phyloP scores from a whole-genome alignment of 2,888 invertebrate genomes.

The Stratiomys singularior region DNA sequence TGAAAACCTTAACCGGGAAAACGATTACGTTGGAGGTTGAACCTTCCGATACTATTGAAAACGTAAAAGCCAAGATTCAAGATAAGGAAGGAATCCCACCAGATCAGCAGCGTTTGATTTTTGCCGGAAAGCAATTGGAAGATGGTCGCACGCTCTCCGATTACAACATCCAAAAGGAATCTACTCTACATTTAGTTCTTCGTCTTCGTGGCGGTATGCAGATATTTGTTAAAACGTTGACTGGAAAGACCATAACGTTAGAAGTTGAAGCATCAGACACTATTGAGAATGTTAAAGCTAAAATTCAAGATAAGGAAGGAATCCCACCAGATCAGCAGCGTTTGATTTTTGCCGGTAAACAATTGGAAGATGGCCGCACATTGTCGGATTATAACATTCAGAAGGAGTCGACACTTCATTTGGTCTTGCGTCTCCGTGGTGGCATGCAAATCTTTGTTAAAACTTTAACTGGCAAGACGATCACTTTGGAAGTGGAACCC shows the following conservation, averaged over 20 bases:
- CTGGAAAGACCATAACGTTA: constrained; percentile 48
- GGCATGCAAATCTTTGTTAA: constrained; percentile 47
- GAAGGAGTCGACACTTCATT: constrained; percentile 44
- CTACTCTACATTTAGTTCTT: constrained; percentile 46
- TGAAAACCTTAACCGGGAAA: constrained; percentile 47
- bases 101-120: constrained; percentile 48
- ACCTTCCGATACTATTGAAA: constrained; percentile 47
- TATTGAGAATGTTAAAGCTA: constrained; percentile 44
- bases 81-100: constrained; percentile 49
- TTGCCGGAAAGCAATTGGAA: constrained; percentile 49
- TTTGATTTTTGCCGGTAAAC: constrained; percentile 43
- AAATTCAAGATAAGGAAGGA: constrained; percentile 42
- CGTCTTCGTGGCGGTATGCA: constrained; percentile 49
- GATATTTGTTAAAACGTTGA: constrained; percentile 47
- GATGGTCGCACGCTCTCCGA: constrained; percentile 48
- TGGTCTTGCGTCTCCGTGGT: constrained; percentile 45
- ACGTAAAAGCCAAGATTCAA: constrained; percentile 48
- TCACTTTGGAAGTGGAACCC: constrained; percentile 43
- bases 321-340: constrained; percentile 46
- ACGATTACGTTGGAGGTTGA: constrained; percentile 49
- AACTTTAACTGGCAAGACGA: constrained; percentile 44
- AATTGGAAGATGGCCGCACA: constrained; percentile 45
- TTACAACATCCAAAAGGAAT: constrained; percentile 49
- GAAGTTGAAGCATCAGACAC: constrained; percentile 48
- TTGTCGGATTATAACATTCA: constrained; percentile 46